These are phyloP conservation scores for Caerostris extrusa DNA, from an alignment of 1,140 invertebrate species.

Conservation along the genomic window DNA sequence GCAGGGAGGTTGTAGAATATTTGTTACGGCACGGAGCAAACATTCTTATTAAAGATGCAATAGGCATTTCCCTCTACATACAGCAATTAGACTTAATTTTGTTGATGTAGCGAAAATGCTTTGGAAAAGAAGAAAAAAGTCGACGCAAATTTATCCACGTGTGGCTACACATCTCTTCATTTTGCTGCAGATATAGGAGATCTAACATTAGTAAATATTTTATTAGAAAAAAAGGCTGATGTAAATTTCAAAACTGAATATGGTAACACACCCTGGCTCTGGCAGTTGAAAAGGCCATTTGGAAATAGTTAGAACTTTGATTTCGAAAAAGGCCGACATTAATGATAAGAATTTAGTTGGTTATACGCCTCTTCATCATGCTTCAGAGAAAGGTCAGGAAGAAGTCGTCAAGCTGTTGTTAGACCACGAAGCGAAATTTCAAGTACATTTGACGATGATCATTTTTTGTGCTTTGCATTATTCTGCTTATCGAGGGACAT, in stretches of 20 bases:
- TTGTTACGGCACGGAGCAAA: neutral
- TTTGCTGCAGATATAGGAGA: constrained; percentile 80
- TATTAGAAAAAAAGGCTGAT: constrained; percentile 7
- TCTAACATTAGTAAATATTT: constrained; percentile 69
- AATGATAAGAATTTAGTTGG: neutral
- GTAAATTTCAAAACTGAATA: neutral
- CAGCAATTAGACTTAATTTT: neutral
- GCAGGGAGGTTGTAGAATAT: neutral
- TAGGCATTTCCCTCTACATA: neutral
- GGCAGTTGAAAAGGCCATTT: neutral
- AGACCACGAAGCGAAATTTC: neutral
- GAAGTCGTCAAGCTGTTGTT: constrained; percentile 7
- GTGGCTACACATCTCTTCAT: constrained; percentile 78
- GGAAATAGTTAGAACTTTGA: neutral
- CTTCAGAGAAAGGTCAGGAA: neutral
- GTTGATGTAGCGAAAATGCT: neutral
- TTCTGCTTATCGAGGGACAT: neutral
- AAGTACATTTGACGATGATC: neutral
- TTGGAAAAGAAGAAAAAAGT: neutral
- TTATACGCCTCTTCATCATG: neutral
- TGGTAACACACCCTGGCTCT: neutral
- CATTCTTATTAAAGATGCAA: neutral
- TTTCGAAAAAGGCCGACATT: neutral
- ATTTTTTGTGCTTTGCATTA: neutral
- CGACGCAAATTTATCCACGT: neutral